Conservation (phyloP, 2,888 invertebrate genomes). For the Heliconius charithonia region DNA sequence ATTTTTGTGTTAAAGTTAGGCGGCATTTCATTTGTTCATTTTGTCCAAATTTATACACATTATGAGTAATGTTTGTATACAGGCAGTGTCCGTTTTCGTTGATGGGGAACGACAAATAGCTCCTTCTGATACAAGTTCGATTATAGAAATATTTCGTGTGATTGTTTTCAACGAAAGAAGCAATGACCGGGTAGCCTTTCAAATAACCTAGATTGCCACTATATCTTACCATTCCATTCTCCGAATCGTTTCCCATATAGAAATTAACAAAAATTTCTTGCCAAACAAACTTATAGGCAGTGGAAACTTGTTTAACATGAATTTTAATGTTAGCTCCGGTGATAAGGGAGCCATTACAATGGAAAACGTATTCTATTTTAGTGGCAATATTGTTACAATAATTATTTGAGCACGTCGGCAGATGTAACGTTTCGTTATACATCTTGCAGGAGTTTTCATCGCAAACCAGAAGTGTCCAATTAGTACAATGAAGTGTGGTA, state of each 20-base stretch:
- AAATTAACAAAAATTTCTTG: conserved; percentile 70
- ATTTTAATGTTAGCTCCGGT: conserved; percentile 67
- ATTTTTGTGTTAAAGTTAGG: conserved; percentile 51
- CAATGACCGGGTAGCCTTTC: conserved; percentile 85
- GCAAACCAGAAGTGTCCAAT: conserved; percentile 68
- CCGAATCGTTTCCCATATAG: conserved; percentile 61
- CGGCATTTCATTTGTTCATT: conserved; percentile 78
- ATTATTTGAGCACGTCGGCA: conserved; percentile 63
- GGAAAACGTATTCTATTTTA: conserved; percentile 67
- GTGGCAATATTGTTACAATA: conserved; percentile 66
- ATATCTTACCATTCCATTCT: conserved; percentile 59
- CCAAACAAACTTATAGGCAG: conserved; percentile 54
- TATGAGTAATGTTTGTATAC: conserved; percentile 61
- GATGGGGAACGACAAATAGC: conserved; percentile 60
- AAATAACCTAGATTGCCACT: conserved; percentile 93
- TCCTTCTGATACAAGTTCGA: conserved; percentile 48
- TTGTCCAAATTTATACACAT: conserved; percentile 74
- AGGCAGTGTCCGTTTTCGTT: conserved; percentile 75
- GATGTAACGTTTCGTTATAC: conserved; percentile 64
- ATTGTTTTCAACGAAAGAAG: conserved; percentile 64
- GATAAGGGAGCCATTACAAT: conserved; percentile 65
- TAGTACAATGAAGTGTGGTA: conserved; percentile 66
- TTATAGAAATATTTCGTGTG: conserved; percentile 66
- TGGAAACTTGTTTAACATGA: conserved; percentile 57
- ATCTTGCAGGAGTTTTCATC: conserved; percentile 56